Evolutionary conservation across 2,888 invertebrate species (phyloP).

Genomic region (Neuroscelio doddi): DNA sequence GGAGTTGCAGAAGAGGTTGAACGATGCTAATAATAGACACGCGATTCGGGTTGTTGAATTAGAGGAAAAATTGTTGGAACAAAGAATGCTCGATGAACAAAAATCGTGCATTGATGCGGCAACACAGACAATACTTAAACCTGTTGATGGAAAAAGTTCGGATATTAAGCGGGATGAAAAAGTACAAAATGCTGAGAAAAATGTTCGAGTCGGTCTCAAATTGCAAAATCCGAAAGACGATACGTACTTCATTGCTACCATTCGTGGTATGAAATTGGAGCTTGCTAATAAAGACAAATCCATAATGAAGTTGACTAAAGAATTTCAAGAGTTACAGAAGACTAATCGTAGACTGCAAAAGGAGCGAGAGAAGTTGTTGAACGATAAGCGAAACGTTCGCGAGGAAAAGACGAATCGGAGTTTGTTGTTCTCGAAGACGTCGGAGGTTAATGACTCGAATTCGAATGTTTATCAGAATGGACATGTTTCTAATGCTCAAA

Average conservation of each 20-base stretch:
- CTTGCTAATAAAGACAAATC: slow-evolving; percentile 83
- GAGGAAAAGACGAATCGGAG: no score
- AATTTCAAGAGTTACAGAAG: slow-evolving; percentile 83
- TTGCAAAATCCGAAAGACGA: slow-evolving; percentile 78
- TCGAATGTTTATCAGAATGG: slow-evolving; percentile 67
- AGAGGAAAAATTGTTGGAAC: slow-evolving; percentile 56
- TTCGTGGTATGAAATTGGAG: slow-evolving; percentile 84
- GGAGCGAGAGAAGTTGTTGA: slow-evolving; percentile 77
- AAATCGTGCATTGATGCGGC: slow-evolving; percentile 58
- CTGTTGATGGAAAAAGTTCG: slow-evolving; percentile 55
- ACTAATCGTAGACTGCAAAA: slow-evolving; percentile 84
- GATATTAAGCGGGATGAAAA: slow-evolving; percentile 57
- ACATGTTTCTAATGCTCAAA: slow-evolving; percentile 55
- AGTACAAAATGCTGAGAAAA: slow-evolving; percentile 44
- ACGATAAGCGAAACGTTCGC: slow-evolving; percentile 63
- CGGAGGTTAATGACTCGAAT: slow-evolving; percentile 67
- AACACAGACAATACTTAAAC: slow-evolving; percentile 59
- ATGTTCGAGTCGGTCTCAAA: slow-evolving; percentile 56
- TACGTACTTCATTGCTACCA: slow-evolving; percentile 84
- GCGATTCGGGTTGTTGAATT: slow-evolving; percentile 75
- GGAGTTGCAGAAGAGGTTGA: slow-evolving; percentile 84
- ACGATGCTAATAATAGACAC: slow-evolving; percentile 84
- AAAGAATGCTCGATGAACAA: slow-evolving; percentile 49
- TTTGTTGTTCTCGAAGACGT: slow-evolving; percentile 32
- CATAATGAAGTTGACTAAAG: slow-evolving; percentile 81